Base-by-base conservation (phyloP, 2,797 vertebrate species). In the Chelidonichthys spinosus region DNA sequence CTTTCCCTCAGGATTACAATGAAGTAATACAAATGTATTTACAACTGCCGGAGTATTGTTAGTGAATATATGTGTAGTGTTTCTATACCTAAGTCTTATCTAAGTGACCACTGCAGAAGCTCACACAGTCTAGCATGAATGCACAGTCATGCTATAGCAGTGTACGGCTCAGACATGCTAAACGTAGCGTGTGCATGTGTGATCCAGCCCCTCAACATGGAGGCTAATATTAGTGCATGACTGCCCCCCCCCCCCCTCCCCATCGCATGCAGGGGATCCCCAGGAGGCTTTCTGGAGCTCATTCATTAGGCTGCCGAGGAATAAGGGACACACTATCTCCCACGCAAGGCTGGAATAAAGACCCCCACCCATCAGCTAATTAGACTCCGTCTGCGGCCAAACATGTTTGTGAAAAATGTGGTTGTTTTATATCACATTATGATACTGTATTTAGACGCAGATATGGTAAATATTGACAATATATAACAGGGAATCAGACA, bases 231-330 rank as follows among this genome's bases (percentile, higher is more conserved):
- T 87, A 89, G 84, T 46, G 25, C 61, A 37, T 58, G 67, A 53
- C 78, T 74, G 59, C 64, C 76, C 69, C 76, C 75, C 33, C 25
- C 58, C 39, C 59, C 66, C 75, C 73, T 39, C 60, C 33, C 37
- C 49, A 43, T 56, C 64, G 76, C 82, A 88, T 73, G 83, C 66
- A 69, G 84, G 87, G 87, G 82, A 83, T 89, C 85, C 93, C 86
- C 89, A 69, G 73, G 86, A 87, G 89, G 69, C 77, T 84, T 85
- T 90, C 84, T 84, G 74, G 82, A 75, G 82, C 79, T 87, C 87
- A 83, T 92, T 90, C 87, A 90, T 91, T 86, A 92, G 82, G 63
- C 78, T 78, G 77, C 80, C 50, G 52, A 76, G 56, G 69, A 82
- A 78, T 69, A 73, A 72, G 75, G 76, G 78, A 81, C 84, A 75